A percentile compares a stretch with the other conserved stretches of the same genome.
Conservation (phyloP, 2,797 vertebrate species). For the Sebastiscus tertius region DNA sequence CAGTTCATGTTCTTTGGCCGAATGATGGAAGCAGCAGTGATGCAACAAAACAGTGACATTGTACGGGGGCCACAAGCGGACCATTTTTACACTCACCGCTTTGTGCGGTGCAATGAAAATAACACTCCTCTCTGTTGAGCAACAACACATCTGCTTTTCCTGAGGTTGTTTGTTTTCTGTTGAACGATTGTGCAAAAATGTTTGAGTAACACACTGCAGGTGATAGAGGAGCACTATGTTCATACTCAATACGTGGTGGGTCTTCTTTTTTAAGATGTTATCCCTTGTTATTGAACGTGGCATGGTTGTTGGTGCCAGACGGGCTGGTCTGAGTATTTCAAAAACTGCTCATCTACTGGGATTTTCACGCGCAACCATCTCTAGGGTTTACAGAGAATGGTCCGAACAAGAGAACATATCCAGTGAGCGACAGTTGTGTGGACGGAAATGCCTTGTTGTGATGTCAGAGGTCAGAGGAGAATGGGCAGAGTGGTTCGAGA, state of each 20-base stretch:
- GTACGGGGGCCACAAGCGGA: background rate
- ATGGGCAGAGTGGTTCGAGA: too few species aligned
- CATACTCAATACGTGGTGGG: background rate
- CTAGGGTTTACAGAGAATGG: too few species aligned
- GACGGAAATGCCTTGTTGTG: too few species aligned
- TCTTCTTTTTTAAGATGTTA: background rate
- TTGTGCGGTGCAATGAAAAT: slow-evolving; percentile 46
- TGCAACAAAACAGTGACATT: slow-evolving; percentile 33
- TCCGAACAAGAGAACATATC: too few species aligned
- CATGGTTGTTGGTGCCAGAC: too few species aligned
- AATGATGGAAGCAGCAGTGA: slow-evolving; percentile 11
- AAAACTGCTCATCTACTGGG: too few species aligned
- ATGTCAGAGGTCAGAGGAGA: too few species aligned
- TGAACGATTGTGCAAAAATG: background rate
- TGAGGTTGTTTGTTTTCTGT: slow-evolving; percentile 1
- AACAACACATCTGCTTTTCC: slow-evolving; percentile 15
- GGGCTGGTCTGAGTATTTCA: too few species aligned
- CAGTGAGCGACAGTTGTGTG: too few species aligned
- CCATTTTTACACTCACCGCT: slow-evolving; percentile 33
- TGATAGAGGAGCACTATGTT: background rate
- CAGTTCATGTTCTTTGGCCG: slow-evolving; percentile 22
- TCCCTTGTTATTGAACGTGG: too few species aligned
- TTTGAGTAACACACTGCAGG: background rate
- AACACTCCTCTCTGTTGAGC: slow-evolving; percentile 21
- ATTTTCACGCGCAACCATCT: too few species aligned